phyloP scores from a whole-genome alignment of 23 tunicate species.

The Phallusia fumigata region DNA sequence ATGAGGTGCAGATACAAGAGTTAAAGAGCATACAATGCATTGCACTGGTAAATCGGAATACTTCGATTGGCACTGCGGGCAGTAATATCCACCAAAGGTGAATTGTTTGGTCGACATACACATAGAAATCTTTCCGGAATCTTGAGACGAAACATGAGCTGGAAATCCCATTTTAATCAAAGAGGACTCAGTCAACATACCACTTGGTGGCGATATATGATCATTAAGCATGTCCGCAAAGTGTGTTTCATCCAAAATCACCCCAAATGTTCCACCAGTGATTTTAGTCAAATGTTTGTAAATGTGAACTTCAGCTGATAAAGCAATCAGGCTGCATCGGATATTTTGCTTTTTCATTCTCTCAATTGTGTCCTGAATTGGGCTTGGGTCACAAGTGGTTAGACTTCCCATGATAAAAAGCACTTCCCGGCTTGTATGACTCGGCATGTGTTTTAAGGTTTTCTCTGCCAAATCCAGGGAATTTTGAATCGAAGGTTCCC shows the following conservation, averaged over 20 bases:
- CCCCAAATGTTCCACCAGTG: conserved; percentile 80
- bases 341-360: conserved; percentile 66
- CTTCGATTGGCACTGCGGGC: conserved; percentile 88
- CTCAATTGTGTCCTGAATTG: conserved; percentile 56
- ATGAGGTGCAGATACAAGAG: conserved; percentile 97
- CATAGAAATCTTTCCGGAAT: conserved; percentile 61
- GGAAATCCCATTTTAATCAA: conserved; percentile 99
- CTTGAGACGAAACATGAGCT: conserved; percentile 39
- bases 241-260: conserved; percentile 67
- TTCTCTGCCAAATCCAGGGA: conserved; percentile 70
- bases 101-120: conserved; percentile 76
- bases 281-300: conserved; percentile 58
- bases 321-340: conserved; percentile 86
- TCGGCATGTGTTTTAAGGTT: conserved; percentile 76
- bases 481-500: conserved; percentile 93
- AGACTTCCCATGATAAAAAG: conserved; percentile 73
- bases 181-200: conserved; percentile 62
- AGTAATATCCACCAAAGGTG: conserved; percentile 78
- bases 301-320: conserved; percentile 96
- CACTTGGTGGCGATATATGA: conserved; percentile 76
- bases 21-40: conserved; percentile 77
- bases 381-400: conserved; percentile 80
- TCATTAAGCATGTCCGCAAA: conserved; percentile 75
- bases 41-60: conserved; percentile 91
- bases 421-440: conserved; percentile 78